Evolutionary conservation across 1,140 invertebrate species (phyloP).

Genomic region (Drosophila kurseongensis): DNA sequence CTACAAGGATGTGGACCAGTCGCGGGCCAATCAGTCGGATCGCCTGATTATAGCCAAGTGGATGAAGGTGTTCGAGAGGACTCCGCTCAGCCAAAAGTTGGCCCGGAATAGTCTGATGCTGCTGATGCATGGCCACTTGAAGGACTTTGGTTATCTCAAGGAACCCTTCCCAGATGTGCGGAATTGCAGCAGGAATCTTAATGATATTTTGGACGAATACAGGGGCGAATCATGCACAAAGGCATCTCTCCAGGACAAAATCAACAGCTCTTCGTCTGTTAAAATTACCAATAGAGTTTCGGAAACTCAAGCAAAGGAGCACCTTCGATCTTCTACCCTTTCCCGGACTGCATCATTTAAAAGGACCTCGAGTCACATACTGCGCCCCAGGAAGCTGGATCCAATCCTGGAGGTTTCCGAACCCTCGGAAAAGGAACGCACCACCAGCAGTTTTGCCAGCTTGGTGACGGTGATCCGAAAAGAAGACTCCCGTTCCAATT

Average conservation of each 20-base stretch:
- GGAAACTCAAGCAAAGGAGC: background rate
- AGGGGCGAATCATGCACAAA: conserved; percentile 6
- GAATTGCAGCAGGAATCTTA: conserved; percentile 40
- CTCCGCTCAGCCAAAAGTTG: conserved; percentile 42
- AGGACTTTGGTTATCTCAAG: conserved; percentile 43
- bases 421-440: conserved; percentile 4
- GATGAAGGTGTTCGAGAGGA: conserved; percentile 29
- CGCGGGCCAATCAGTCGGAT: conserved; percentile 36
- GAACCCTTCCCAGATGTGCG: conserved; percentile 52
- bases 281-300: background rate
- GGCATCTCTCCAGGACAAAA: background rate
- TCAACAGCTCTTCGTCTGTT: background rate
- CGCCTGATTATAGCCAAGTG: conserved; percentile 41
- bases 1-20: background rate
- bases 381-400: background rate
- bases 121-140: conserved; percentile 50
- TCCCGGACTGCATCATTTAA: background rate
- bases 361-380: background rate
- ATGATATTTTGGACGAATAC: conserved; percentile 42
- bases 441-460: background rate
- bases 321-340: background rate
- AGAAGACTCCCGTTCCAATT: no score
- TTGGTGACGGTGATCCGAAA: background rate
- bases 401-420: conserved; percentile 25
- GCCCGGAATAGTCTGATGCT: conserved; percentile 55